These are phyloP conservation scores for Julus scandinavius DNA, from an alignment of 2,888 invertebrate species.

Conservation along the genomic window DNA sequence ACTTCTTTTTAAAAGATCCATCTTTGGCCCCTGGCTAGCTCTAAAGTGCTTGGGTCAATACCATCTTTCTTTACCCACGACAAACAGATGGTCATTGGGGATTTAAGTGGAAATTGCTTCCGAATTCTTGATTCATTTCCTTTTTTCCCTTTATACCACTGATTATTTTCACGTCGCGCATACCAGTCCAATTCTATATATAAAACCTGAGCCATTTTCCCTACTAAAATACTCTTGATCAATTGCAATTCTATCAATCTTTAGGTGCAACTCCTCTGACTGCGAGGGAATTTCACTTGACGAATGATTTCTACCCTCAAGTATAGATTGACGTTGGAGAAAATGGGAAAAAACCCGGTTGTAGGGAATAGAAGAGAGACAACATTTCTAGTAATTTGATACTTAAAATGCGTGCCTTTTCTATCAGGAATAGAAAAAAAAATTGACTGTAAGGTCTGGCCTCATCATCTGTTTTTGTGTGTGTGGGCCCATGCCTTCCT, in stretches of 20 bases:
- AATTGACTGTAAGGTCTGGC: slow-evolving; percentile 34
- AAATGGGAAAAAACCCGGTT: slow-evolving; percentile 17
- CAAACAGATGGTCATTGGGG: slow-evolving; percentile 53
- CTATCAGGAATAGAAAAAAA: not conserved
- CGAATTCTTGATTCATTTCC: slow-evolving; percentile 52
- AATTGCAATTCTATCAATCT: slow-evolving; percentile 24
- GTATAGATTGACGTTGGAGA: slow-evolving; percentile 37
- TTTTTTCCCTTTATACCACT: slow-evolving; percentile 24
- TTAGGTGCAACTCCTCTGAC: slow-evolving; percentile 37
- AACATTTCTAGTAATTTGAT: slow-evolving; percentile 39
- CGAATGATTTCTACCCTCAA: slow-evolving; percentile 28
- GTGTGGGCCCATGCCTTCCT: not conserved
- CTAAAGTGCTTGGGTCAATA: slow-evolving; percentile 47
- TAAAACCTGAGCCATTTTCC: not conserved
- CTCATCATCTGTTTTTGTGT: slow-evolving; percentile 34
- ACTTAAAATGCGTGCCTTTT: slow-evolving; percentile 30
- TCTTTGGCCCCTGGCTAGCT: slow-evolving; percentile 29
- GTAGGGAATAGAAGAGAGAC: not conserved
- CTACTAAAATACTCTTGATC: slow-evolving; percentile 40
- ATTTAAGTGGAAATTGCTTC: slow-evolving; percentile 53
- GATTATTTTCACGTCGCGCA: slow-evolving; percentile 52
- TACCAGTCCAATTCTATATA: not conserved
- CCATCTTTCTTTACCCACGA: slow-evolving; percentile 41
- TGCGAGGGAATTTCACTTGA: slow-evolving; percentile 46
- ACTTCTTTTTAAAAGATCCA: not conserved